Evolutionary conservation across 2,113 vertebrate genomes (phyloP).

Genomic region (Osmerus eperlanus): DNA sequence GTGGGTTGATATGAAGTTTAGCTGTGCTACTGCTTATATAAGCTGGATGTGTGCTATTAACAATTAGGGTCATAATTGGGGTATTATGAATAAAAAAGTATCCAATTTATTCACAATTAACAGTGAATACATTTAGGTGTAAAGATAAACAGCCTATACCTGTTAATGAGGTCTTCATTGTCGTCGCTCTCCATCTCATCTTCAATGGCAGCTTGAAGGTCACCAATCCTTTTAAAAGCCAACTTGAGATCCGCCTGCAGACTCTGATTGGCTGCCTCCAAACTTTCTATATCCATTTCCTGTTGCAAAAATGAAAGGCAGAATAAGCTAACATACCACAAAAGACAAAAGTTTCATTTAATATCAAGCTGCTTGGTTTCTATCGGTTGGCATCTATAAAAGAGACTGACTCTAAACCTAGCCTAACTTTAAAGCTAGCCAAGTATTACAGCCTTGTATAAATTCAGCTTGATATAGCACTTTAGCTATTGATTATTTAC

Average conservation of each 20-base stretch:
- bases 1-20: conserved; percentile 1
- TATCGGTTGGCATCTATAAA: too few species aligned
- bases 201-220: conserved; percentile 96
- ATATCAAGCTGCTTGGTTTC: too few species aligned
- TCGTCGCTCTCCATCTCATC: conserved; percentile 99
- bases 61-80: neutral
- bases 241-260: conserved; percentile 94
- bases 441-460: too few species aligned
- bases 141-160: conserved; percentile 66
- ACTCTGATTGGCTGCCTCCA: conserved; percentile 97
- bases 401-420: too few species aligned
- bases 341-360: neutral
- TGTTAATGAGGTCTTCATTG: conserved; percentile 97
- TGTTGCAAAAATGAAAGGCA: conserved; percentile 41
- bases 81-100: neutral
- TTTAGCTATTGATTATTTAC: too few species aligned
- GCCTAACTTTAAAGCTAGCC: too few species aligned
- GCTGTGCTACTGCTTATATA: neutral
- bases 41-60: too few species aligned
- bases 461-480: too few species aligned
- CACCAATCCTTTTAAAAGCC: conserved; percentile 97
- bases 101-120: neutral
- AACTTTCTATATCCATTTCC: conserved; percentile 97
- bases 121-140: neutral
- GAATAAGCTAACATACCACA: neutral